phyloP scores from a whole-genome alignment of 2,113 vertebrate species.

The Grammomys dolichurus region DNA sequence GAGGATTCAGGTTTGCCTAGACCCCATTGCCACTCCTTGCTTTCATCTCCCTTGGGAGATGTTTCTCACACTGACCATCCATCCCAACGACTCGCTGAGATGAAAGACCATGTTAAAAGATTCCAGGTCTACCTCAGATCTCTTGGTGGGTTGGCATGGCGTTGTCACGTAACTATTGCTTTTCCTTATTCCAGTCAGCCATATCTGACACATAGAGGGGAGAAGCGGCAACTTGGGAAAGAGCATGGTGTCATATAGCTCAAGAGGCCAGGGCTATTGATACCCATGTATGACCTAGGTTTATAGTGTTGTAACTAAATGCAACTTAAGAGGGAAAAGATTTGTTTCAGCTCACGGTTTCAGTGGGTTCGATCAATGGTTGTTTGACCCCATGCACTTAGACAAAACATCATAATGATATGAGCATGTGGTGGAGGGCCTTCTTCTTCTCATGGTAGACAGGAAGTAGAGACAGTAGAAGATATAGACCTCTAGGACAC shows the following conservation, averaged over 20 bases:
- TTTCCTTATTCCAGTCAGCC: not conserved
- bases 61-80: not conserved
- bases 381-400: not conserved
- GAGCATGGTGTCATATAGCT: not conserved
- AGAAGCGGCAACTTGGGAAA: not conserved
- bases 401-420: not conserved
- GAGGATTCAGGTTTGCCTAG: constrained; percentile 28
- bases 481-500: too few species aligned
- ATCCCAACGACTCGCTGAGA: not conserved
- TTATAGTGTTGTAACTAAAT: not conserved
- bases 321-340: not conserved
- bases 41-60: not conserved
- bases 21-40: not conserved
- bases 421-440: not conserved
- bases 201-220: not conserved
- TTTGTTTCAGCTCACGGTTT: not conserved
- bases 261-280: not conserved
- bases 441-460: not conserved
- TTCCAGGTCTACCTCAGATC: not conserved
- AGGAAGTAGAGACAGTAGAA: not conserved
- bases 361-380: not conserved
- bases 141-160: not conserved
- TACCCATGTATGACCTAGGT: not conserved
- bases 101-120: not conserved
- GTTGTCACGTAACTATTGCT: not conserved